Evolutionary conservation across 2,888 invertebrate species (phyloP).

Genomic region (Artemia sinica): DNA sequence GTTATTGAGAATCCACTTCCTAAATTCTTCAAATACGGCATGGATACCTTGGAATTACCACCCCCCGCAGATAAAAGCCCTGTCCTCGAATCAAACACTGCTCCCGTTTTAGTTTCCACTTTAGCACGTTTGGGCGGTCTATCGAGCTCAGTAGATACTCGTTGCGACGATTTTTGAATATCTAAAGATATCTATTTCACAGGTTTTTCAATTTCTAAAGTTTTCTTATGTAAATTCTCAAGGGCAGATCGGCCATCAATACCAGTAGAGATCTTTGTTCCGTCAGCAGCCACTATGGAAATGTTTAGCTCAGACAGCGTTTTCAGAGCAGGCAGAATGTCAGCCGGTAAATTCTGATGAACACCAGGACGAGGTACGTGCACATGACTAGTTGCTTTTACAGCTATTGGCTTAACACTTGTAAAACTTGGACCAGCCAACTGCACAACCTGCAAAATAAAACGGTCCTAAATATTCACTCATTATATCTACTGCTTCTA

Average conservation of each 20-base stretch:
- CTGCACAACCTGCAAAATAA: too few species aligned
- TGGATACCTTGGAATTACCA: not conserved
- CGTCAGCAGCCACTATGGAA: constrained; percentile 15
- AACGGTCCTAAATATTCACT: too few species aligned
- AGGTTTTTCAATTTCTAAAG: not conserved
- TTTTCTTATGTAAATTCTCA: not conserved
- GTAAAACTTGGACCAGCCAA: too few species aligned
- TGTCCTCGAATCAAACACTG: constrained; percentile 2
- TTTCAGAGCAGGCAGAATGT: constrained; percentile 1
- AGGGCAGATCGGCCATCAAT: constrained; percentile 6
- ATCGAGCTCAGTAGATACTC: not conserved
- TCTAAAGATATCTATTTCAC: too few species aligned
- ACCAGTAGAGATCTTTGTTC: constrained; percentile 10
- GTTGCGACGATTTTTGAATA: too few species aligned
- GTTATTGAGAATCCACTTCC: constrained; percentile 7
- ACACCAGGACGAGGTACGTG: constrained; percentile 1
- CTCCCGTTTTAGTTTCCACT: not conserved
- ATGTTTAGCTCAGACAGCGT: constrained; percentile 11
- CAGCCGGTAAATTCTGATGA: constrained; percentile 9
- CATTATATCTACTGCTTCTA: too few species aligned
- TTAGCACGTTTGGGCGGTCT: not conserved
- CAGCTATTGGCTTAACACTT: too few species aligned
- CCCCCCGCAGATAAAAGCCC: not conserved
- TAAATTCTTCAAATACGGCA: constrained; percentile 2
- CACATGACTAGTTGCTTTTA: constrained; percentile 1